phyloP scores from a whole-genome alignment of 2,797 vertebrate species.

The Fistularia tabacaria region DNA sequence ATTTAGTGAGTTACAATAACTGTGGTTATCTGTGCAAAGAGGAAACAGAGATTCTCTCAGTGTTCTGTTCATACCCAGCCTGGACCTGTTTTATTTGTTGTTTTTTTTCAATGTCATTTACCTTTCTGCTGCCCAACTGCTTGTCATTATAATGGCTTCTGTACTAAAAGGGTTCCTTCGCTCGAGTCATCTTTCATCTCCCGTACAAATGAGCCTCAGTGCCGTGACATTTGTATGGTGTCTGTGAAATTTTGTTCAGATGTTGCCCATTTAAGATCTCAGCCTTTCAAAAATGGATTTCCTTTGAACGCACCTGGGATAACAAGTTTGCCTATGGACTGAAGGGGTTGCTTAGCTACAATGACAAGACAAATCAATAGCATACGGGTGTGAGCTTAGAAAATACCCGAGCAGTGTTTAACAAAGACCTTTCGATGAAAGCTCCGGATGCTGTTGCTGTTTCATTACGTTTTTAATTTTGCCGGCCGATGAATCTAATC shows the following conservation, averaged over 20 bases:
- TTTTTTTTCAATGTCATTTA: background rate
- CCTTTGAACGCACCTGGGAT: conserved; percentile 17
- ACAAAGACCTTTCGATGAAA: conserved; percentile 25
- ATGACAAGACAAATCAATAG: conserved; percentile 56
- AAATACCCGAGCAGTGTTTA: conserved; percentile 45
- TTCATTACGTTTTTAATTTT: conserved; percentile 17
- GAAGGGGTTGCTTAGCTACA: conserved; percentile 57
- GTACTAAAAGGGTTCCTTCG: background rate
- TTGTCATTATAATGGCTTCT: too few species aligned
- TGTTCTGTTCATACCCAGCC: too few species aligned
- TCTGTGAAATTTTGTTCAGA: background rate
- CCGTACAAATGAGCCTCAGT: conserved; percentile 16
- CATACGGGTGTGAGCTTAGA: conserved; percentile 33
- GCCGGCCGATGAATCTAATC: conserved; percentile 4
- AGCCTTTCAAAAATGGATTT: conserved; percentile 14
- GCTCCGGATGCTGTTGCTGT: conserved; percentile 11
- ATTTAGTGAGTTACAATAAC: conserved; percentile 12
- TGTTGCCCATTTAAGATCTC: conserved; percentile 12
- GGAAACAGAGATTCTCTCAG: too few species aligned
- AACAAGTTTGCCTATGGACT: conserved; percentile 35
- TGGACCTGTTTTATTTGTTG: too few species aligned
- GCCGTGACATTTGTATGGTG: conserved; percentile 21
- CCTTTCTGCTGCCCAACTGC: too few species aligned
- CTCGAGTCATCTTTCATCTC: conserved; percentile 14
- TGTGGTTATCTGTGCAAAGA: too few species aligned